A percentile compares a stretch with the other conserved stretches of the same genome.
Evolutionary conservation across 2,113 vertebrate species (phyloP).

Genomic region (Jaculus jaculus): DNA sequence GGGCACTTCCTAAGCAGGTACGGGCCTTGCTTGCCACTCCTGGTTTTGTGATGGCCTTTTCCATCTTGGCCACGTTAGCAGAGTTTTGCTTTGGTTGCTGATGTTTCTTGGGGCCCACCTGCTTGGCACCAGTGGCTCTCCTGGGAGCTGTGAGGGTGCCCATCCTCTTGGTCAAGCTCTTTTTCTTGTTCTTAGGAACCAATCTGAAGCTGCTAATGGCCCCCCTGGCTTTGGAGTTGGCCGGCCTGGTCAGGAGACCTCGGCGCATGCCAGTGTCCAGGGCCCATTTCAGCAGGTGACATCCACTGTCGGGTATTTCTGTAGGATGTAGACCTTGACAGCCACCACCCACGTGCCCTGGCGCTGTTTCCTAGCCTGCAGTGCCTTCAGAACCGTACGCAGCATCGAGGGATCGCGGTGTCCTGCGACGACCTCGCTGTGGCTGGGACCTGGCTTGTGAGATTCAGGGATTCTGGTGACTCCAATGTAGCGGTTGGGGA

Average conservation of each 20-base stretch:
- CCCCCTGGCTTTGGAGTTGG: constrained; percentile 83
- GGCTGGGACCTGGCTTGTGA: background rate
- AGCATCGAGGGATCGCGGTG: constrained; percentile 85
- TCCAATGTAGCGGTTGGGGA: background rate
- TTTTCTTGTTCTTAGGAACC: constrained; percentile 36
- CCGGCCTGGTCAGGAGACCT: constrained; percentile 87
- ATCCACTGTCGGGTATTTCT: constrained; percentile 86
- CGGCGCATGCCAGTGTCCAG: constrained; percentile 88
- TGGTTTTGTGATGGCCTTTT: background rate
- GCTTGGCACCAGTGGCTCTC: background rate
- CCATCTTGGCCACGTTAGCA: too few relatives aligned
- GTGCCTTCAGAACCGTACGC: constrained; percentile 90
- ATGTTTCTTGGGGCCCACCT: background rate
- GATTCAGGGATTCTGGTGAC: too few relatives aligned
- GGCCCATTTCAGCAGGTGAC: constrained; percentile 83
- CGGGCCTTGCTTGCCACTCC: background rate
- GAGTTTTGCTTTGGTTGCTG: background rate
- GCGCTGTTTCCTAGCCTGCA: constrained; percentile 83
- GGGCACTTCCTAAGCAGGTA: background rate
- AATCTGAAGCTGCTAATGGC: constrained; percentile 89
- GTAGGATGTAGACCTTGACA: constrained; percentile 89
- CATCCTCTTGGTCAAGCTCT: background rate
- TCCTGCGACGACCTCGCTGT: accelerated
- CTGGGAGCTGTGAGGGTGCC: accelerated
- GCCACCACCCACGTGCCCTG: constrained; percentile 88